phyloP scores from a whole-genome alignment of 2,888 invertebrate species.

The Caenorhabditis sp. region DNA sequence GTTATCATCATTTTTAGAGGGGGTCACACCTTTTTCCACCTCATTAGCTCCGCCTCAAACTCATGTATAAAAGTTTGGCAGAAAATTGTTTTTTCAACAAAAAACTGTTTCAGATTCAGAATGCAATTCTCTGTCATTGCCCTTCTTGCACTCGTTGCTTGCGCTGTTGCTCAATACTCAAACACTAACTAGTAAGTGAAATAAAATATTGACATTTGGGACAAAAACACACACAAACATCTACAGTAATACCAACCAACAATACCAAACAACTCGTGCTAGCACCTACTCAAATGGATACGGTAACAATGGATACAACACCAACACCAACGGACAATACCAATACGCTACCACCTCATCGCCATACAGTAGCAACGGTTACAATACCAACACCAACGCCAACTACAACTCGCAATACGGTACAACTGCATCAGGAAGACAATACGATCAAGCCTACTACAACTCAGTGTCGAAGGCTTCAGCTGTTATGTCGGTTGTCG shows the following conservation, averaged over 20 bases:
- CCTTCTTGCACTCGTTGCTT: conserved; percentile 16
- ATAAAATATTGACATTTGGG: neutral
- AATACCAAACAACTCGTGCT: conserved; percentile 35
- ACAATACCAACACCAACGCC: conserved; percentile 4
- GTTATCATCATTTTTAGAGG: too few relatives aligned
- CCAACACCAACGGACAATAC: conserved; percentile 19
- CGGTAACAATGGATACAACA: neutral
- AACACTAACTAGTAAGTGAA: neutral
- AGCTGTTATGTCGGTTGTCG: conserved; percentile 23
- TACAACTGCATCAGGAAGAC: conserved; percentile 28
- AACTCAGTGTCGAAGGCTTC: conserved; percentile 26
- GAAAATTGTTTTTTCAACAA: too few relatives aligned
- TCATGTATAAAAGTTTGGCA: too few relatives aligned
- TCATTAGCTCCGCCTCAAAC: too few relatives aligned
- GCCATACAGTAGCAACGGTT: too few relatives aligned
- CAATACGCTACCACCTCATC: conserved; percentile 4
- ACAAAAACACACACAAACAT: neutral
- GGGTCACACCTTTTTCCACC: too few relatives aligned
- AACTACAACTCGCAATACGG: conserved; percentile 22
- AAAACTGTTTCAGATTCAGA: neutral
- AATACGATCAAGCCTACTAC: conserved; percentile 27
- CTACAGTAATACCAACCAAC: conserved; percentile 2
- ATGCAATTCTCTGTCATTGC: conserved; percentile 28
- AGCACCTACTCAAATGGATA: neutral
- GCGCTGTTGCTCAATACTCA: conserved; percentile 28